A percentile compares a stretch with the other conserved stretches of the same genome.
phyloP scores from a whole-genome alignment of 2,888 invertebrate genomes.

The Diachrysia chrysitis region DNA sequence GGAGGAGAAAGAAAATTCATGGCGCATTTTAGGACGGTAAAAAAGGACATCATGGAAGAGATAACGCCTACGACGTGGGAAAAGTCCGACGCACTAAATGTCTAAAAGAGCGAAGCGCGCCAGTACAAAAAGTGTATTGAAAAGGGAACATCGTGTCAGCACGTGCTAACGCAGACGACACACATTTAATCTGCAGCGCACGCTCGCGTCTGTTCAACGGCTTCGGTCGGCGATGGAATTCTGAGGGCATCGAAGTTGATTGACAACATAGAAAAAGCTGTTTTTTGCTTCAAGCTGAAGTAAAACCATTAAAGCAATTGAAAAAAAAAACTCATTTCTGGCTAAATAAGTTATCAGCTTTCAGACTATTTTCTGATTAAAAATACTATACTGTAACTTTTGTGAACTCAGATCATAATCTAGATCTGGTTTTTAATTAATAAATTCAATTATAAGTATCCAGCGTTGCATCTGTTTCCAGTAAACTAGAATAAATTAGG shows the following conservation, averaged over 20 bases:
- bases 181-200: conserved; percentile 6
- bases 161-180: conserved; percentile 8
- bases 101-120: neutral
- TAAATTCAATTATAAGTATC: neutral
- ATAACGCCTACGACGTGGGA: neutral
- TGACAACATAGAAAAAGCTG: neutral
- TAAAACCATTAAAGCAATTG: neutral
- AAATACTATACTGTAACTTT: neutral
- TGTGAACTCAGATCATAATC: too few relatives aligned
- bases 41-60: neutral
- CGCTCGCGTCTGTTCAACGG: neutral
- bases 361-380: too few relatives aligned
- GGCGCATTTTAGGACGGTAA: neutral
- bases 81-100: conserved; percentile 2
- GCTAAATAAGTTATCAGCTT: too few relatives aligned
- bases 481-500: conserved; percentile 3
- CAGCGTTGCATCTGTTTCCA: neutral
- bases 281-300: neutral
- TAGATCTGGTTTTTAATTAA: neutral
- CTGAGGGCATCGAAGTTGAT: neutral
- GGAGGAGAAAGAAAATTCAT: neutral
- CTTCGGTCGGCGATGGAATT: neutral
- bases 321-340: neutral
- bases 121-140: neutral
- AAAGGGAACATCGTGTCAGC: neutral